These are phyloP conservation scores for Ophraella communa DNA, from an alignment of 2,888 invertebrate genomes.

Conservation along the genomic window DNA sequence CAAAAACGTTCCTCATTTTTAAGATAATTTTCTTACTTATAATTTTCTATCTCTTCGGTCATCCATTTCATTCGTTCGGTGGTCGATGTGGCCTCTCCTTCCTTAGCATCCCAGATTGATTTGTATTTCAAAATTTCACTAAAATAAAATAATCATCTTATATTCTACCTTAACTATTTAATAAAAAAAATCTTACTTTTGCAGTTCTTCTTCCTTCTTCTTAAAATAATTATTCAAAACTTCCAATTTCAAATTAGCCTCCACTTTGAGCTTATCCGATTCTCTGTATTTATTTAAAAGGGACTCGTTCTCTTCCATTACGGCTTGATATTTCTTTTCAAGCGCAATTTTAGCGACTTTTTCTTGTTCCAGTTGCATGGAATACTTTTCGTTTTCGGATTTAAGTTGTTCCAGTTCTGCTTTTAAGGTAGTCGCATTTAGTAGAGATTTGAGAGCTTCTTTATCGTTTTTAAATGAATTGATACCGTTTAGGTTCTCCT, in stretches of 20 bases:
- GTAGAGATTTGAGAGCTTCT: constrained; percentile 53
- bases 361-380: constrained; percentile 59
- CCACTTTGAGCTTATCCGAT: constrained; percentile 75
- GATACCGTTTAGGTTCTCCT: constrained; percentile 60
- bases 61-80: constrained; percentile 78
- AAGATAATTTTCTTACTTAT: constrained; percentile 77
- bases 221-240: constrained; percentile 90
- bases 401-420: constrained; percentile 66
- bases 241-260: constrained; percentile 82
- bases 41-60: constrained; percentile 80
- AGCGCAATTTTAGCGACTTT: constrained; percentile 59
- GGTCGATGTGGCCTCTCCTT: constrained; percentile 81
- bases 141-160: constrained; percentile 30
- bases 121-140: constrained; percentile 81
- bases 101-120: constrained; percentile 78
- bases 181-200: constrained; percentile 72
- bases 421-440: constrained; percentile 65
- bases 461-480: constrained; percentile 58
- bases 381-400: constrained; percentile 62
- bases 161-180: not conserved
- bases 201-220: constrained; percentile 84
- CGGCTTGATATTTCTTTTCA: constrained; percentile 58
- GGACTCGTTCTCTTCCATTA: constrained; percentile 63
- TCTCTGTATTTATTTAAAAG: constrained; percentile 67
- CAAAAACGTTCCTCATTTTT: not conserved